phyloP scores from a whole-genome alignment of 2,797 vertebrate genomes.

The Potorous gilbertii region DNA sequence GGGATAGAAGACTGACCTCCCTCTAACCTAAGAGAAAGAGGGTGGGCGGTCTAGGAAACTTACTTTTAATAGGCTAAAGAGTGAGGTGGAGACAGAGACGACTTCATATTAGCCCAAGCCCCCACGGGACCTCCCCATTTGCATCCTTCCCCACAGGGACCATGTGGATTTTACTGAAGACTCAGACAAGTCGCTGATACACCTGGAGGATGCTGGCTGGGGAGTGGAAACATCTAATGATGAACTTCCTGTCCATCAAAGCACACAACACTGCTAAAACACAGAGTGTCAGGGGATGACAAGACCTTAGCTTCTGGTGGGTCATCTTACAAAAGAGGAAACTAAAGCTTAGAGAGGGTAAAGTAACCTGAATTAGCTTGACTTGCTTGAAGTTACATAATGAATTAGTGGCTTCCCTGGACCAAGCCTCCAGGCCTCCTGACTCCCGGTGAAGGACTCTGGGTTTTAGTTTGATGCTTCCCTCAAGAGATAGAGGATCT shows the following conservation, averaged over 20 bases:
- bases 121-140: conserved; percentile 63
- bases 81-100: conserved; percentile 70
- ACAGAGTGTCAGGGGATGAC: not conserved
- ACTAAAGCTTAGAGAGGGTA: not conserved
- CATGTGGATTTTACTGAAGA: not conserved
- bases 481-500: not conserved
- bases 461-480: not conserved
- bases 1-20: not conserved
- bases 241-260: not conserved
- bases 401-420: not conserved
- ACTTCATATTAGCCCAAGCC: conserved; percentile 61
- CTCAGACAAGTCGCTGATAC: not conserved
- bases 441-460: not conserved
- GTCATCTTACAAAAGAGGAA: not conserved
- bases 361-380: not conserved
- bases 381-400: not conserved
- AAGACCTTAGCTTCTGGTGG: not conserved
- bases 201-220: not conserved
- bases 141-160: conserved; percentile 55
- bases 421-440: not conserved
- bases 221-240: not conserved
- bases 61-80: conserved; percentile 69
- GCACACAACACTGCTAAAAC: rapidly evolving
- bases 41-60: conserved; percentile 22
- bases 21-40: not conserved